A percentile compares a stretch with the other conserved stretches of the same genome.
Evolutionary conservation across 2,113 vertebrate species (phyloP).

Genomic region (Oncorhynchus masou): DNA sequence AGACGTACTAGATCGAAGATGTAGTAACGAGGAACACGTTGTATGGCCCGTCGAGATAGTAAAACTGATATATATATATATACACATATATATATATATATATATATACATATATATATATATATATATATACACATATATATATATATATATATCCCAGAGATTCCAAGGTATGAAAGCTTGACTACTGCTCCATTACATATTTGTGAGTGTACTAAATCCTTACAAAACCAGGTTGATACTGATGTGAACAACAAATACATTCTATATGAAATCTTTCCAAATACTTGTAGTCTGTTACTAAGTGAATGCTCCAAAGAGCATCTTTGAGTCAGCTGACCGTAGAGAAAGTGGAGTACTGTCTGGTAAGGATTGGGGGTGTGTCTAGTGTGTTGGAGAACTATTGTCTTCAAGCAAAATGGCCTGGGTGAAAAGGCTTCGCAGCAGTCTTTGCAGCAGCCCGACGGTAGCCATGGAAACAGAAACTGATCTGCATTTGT

Average conservation of each 20-base stretch:
- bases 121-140: background rate
- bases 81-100: background rate
- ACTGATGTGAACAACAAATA: no score
- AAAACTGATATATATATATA: background rate
- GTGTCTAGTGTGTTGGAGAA: slow-evolving; percentile 58
- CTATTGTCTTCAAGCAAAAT: slow-evolving; percentile 82
- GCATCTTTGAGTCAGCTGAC: slow-evolving; percentile 59
- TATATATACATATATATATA: background rate
- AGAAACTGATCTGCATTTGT: slow-evolving; percentile 67
- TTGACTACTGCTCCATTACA: background rate
- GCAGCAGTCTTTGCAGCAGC: slow-evolving; percentile 72
- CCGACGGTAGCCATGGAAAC: slow-evolving; percentile 79
- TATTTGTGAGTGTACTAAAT: background rate
- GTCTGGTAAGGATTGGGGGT: slow-evolving; percentile 28
- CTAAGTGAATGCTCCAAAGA: slow-evolving; percentile 21
- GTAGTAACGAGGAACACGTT: background rate
- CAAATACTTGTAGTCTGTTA: slow-evolving; percentile 19
- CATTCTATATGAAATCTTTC: no score
- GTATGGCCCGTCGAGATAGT: background rate
- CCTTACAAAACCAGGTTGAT: background rate
- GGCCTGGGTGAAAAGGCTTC: slow-evolving; percentile 68
- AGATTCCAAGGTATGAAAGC: background rate
- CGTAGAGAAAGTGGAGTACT: slow-evolving; percentile 50
- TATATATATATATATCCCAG: background rate
- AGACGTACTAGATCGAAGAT: background rate